Base-by-base conservation (phyloP, 2,888 invertebrate species). In the Lasius fuliginosus region DNA sequence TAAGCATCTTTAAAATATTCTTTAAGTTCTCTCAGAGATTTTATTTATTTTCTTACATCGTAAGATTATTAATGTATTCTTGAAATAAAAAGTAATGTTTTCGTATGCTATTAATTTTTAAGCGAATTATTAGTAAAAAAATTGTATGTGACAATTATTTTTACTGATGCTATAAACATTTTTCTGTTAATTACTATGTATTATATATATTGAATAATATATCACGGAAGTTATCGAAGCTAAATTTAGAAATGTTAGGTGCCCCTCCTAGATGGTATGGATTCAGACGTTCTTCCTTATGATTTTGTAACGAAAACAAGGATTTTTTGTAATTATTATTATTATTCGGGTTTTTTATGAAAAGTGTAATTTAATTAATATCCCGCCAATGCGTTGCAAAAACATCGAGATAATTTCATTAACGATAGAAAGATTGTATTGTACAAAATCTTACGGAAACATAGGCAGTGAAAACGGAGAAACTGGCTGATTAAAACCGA, bases 341-440 rank as follows among this genome's bases (percentile, higher is more conserved):
- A 36, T 46, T 42, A 23, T 23, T 23, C 23, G 36, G 42, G 18
- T 46, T 36, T 46, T 36, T 73, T 27, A 18, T 15, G 56, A 5
- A 58, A 33, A 33, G 1, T 77, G 23, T 23, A 71, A 30, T 79
- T 60, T 18, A 79, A 60, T 46, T 27, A 40, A 60, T 49, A 49
- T 46, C 12, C 40, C 58, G 69, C 12, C 33, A 27, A 33, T 73
- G 73, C 79, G 73, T 81, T 81, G 73, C 79, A 81, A 81, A 81
- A 36, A 46, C 73, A 73, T 49, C 73, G 79, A 73, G n/a, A 77
- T 42, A 56, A 49, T 75, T 42, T 27, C 1, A 11, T 27, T n/a
- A 68, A 27, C 6, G 12, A 40, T 56, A n/a, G 8, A 67, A 53
- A 9, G 36, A 46, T 56, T 30, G 15, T 58, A 23, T 46, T n/a